phyloP scores from a whole-genome alignment of 37 sponge, comb jelly and placozoan species.

The Bolinopsis microptera region DNA sequence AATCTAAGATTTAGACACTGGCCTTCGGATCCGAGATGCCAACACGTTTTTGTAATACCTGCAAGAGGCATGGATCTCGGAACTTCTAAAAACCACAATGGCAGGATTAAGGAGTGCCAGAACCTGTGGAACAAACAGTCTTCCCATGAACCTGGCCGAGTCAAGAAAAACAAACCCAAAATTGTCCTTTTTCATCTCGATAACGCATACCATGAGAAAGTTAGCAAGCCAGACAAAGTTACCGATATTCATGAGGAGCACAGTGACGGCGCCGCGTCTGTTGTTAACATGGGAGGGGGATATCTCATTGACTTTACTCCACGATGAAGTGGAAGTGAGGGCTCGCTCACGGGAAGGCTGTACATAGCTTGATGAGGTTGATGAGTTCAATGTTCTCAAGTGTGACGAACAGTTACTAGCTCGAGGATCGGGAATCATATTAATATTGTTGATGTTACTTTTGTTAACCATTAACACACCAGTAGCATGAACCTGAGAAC shows the following conservation, averaged over 20 bases:
- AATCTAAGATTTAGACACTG: neutral
- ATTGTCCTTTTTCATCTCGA: neutral
- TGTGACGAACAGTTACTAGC: neutral
- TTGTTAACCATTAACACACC: neutral
- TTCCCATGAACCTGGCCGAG: neutral
- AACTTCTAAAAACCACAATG: conserved; percentile 11
- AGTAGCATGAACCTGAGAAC: neutral
- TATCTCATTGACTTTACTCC: neutral
- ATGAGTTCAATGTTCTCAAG: neutral
- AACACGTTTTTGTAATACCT: neutral
- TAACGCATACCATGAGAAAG: neutral
- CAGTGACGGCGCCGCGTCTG: conserved; percentile 4
- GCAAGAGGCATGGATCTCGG: neutral
- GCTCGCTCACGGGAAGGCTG: neutral
- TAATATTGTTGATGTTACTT: neutral
- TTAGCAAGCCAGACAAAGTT: conserved; percentile 33
- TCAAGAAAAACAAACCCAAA: conserved; percentile 14
- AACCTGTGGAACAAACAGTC: conserved; percentile 21
- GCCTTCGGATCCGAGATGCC: neutral
- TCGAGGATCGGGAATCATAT: neutral
- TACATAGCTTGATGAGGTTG: neutral
- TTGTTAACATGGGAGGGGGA: neutral
- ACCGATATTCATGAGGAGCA: conserved; percentile 37
- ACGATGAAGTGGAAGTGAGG: neutral
- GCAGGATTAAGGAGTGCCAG: conserved; percentile 13